Base-by-base conservation (phyloP, 2,888 invertebrate species). In the Marasmarcha lunaedactyla region DNA sequence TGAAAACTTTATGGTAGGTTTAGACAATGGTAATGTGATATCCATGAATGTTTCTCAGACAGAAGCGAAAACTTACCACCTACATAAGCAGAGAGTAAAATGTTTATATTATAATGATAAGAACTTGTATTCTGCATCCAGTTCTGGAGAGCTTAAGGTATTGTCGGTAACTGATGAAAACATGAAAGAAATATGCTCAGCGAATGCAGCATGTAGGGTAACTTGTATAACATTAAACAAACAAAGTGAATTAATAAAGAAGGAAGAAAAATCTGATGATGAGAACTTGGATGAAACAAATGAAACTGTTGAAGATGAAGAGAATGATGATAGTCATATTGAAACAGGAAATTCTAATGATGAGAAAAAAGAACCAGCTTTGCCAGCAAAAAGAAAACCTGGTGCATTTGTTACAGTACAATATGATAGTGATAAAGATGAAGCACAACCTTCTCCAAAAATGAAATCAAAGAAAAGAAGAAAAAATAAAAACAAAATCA, bases 71-170 rank as follows among this genome's bases (percentile, higher is more conserved):
- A 68, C 72, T 39, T 74, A 84, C 45, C 55, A 76, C 44, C 89
- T 87, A 1, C 90, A 92, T 46, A 84, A 85, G 37, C 73, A 86
- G 36, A 85, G 94, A 59, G 87, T 94, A 0, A 92, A 93, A 63
- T 87, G 88, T 50, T 67, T 93, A 46, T 73, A 78, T 41, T 84
- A 70, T 54, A 71, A 84, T 40, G 84, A 87, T 37, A 66, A 85
- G 38, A 84, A 81, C 51, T 57, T 93, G 14, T 87, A 89, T 38
- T 88, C 92, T 25, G 90, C 89, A 12, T 91, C 92, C 4, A 95
- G 94, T 71, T 86, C 88, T 44, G 95, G 95, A 0, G 88, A 90
- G 57, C 76, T 95, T 36, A 92, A 91, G 71, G 69, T 93, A 0
- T 95, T 92, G 92, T 78, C 62, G 33, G 57, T 69, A 13, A 49